Evolutionary conservation across 2,113 vertebrate species (phyloP).

Genomic region (Petromus typicus): DNA sequence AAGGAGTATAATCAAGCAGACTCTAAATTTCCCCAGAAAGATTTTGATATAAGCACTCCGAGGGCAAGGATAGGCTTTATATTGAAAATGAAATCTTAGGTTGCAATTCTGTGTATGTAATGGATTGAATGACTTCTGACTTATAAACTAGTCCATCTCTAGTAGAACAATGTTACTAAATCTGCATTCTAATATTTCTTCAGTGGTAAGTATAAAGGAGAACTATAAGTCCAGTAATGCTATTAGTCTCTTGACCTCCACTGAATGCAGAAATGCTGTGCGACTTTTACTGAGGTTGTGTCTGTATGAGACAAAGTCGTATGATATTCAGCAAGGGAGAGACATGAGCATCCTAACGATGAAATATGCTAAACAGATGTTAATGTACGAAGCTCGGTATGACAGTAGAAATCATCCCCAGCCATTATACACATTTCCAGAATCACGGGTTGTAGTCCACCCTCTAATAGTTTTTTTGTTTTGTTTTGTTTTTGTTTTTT

Average conservation of each 20-base stretch:
- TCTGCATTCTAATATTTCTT: not conserved
- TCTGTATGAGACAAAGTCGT: not conserved
- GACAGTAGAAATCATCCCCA: not conserved
- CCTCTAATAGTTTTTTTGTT: too few species aligned
- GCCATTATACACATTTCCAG: not conserved
- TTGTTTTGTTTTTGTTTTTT: too few species aligned
- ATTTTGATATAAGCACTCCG: not conserved
- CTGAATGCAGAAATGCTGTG: not conserved
- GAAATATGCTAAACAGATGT: not conserved
- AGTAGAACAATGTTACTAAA: not conserved
- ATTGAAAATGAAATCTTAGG: not conserved
- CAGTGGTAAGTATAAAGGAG: not conserved
- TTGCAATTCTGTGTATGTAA: not conserved
- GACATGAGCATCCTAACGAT: not conserved
- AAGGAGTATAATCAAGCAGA: not conserved
- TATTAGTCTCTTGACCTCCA: not conserved
- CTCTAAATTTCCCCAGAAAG: not conserved
- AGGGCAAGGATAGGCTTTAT: not conserved
- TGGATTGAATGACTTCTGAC: not conserved
- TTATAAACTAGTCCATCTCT: not conserved
- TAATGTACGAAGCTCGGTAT: not conserved
- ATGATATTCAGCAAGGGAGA: not conserved
- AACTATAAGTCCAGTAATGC: not conserved
- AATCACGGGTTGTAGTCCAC: not conserved
- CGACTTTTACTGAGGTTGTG: not conserved